phyloP scores from a whole-genome alignment of 1,140 invertebrate genomes.

The Tetragonula clypearis region DNA sequence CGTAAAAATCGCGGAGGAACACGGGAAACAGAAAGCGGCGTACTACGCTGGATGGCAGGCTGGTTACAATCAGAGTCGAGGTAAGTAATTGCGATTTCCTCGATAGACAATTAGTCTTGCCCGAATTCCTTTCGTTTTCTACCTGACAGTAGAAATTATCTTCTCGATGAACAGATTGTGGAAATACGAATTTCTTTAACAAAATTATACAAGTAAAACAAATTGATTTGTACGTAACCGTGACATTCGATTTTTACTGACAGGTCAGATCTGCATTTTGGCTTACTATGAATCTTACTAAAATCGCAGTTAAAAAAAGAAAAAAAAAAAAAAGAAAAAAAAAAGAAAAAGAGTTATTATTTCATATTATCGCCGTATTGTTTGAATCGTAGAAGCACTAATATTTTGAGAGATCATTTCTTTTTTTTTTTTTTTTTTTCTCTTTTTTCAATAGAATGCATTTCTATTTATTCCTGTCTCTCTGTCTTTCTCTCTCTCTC shows the following conservation, averaged over 20 bases:
- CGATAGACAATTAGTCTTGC: constrained; percentile 38
- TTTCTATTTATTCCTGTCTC: constrained; percentile 2
- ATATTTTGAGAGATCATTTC: not conserved
- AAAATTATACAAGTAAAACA: not conserved
- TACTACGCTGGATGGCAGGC: constrained; percentile 85
- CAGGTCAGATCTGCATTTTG: constrained; percentile 58
- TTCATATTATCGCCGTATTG: constrained; percentile 46
- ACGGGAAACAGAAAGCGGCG: constrained; percentile 93
- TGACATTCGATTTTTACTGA: constrained; percentile 33
- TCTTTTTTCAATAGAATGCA: constrained; percentile 10
- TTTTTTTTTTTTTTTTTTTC: no score
- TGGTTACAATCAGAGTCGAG: constrained; percentile 82
- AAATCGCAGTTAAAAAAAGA: constrained; percentile 33
- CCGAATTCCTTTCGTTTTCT: constrained; percentile 30
- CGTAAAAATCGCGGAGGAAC: constrained; percentile 96
- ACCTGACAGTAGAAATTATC: constrained; percentile 60
- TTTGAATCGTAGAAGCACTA: constrained; percentile 45
- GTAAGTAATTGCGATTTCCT: constrained; percentile 71
- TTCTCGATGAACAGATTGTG: not conserved
- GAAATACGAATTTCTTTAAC: not conserved
- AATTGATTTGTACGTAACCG: not conserved
- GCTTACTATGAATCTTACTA: constrained; percentile 47
- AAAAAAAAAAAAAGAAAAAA: not conserved
- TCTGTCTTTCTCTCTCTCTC: not conserved
- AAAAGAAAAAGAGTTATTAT: constrained; percentile 25